Conservation (phyloP, 2,888 invertebrate genomes). For the Sarcophaga rosellei region DNA sequence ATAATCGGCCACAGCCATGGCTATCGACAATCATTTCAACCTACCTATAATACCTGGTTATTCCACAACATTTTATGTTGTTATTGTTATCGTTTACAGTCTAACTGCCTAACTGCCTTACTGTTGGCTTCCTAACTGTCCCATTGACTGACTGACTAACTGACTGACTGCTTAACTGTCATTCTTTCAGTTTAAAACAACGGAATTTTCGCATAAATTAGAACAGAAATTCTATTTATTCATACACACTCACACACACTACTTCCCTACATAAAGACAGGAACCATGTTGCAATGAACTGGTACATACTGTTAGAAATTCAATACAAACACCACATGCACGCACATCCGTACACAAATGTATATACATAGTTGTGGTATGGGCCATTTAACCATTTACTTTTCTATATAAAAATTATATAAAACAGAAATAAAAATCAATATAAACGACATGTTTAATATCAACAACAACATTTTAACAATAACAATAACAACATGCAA, state of each 20-base stretch:
- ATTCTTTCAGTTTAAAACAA: slow-evolving; percentile 52
- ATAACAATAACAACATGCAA: slow-evolving; percentile 54
- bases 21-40: slow-evolving; percentile 57
- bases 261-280: slow-evolving; percentile 34
- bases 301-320: slow-evolving; percentile 63
- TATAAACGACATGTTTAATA: slow-evolving; percentile 57
- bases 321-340: slow-evolving; percentile 35
- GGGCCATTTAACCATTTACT: too few relatives aligned
- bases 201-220: slow-evolving; percentile 68
- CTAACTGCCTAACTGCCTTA: too few relatives aligned
- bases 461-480: slow-evolving; percentile 37
- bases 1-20: slow-evolving; percentile 30
- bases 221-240: slow-evolving; percentile 44
- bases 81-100: not conserved
- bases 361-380: too few relatives aligned
- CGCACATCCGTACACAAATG: slow-evolving; percentile 16
- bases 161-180: slow-evolving; percentile 10
- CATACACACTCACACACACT: not conserved
- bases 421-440: slow-evolving; percentile 41
- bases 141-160: slow-evolving; percentile 8
- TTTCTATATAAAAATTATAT: too few relatives aligned
- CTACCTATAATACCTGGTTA: not conserved
- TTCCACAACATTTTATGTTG: slow-evolving; percentile 19
- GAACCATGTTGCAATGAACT: slow-evolving; percentile 13
- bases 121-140: not conserved